phyloP scores from a whole-genome alignment of 2,888 invertebrate species.

The Caenorhabditis sp. region DNA sequence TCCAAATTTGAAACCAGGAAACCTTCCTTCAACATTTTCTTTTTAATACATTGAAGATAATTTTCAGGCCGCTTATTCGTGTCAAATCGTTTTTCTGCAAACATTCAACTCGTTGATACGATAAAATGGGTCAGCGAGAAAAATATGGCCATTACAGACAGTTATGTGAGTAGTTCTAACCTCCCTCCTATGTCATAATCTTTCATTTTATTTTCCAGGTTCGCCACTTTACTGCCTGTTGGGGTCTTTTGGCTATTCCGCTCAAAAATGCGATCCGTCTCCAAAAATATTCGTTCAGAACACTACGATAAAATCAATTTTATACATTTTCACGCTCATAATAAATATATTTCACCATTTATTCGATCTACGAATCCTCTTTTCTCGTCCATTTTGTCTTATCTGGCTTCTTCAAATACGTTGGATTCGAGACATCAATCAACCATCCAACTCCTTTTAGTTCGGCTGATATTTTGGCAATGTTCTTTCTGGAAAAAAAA shows the following conservation, averaged over 20 bases:
- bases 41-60: no score
- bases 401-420: conserved; percentile 46
- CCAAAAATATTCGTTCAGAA: conserved; percentile 48
- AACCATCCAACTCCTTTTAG: conserved; percentile 56
- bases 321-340: no score
- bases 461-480: conserved; percentile 38
- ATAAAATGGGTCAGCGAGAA: conserved; percentile 47
- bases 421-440: conserved; percentile 45
- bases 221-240: conserved; percentile 49
- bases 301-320: conserved; percentile 14
- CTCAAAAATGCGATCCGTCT: conserved; percentile 39
- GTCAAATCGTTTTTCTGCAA: conserved; percentile 40
- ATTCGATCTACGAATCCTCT: neutral
- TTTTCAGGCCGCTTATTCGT: conserved; percentile 55
- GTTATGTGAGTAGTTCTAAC: conserved; percentile 4
- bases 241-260: conserved; percentile 53
- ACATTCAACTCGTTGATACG: conserved; percentile 53
- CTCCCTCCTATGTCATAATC: no score
- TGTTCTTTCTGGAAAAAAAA: conserved; percentile 30
- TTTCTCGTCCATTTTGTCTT: conserved; percentile 25
- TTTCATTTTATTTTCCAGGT: conserved; percentile 20
- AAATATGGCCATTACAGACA: conserved; percentile 47
- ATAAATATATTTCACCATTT: no score
- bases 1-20: neutral
- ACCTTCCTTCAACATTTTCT: conserved; percentile 7